phyloP scores from a whole-genome alignment of 2,797 vertebrate genomes.

The Platyrinchus mystaceus region DNA sequence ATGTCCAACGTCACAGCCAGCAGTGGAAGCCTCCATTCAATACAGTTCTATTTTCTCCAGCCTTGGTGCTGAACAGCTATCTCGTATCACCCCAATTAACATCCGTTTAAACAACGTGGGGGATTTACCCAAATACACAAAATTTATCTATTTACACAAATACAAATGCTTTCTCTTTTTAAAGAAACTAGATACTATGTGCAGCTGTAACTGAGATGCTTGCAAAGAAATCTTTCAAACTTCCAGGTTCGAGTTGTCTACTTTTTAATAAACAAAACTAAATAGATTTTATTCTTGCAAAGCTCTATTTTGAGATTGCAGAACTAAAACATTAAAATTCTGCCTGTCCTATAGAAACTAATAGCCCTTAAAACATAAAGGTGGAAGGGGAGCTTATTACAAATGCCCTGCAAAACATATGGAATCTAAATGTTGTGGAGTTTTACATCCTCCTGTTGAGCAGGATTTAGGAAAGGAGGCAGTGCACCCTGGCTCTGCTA shows the following conservation, averaged over 20 bases:
- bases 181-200: not conserved
- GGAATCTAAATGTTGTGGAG: not conserved
- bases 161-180: not conserved
- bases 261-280: not conserved
- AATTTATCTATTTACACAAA: not conserved
- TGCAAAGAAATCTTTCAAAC: not conserved
- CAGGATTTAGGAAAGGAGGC: not conserved
- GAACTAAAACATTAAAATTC: not conserved
- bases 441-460: not conserved
- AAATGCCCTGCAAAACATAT: not conserved
- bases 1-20: not conserved
- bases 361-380: not conserved
- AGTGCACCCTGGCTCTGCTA: not conserved
- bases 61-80: not conserved
- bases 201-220: not conserved
- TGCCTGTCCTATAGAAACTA: not conserved
- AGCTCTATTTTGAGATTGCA: not conserved
- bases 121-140: not conserved
- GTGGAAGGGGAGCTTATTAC: accelerated
- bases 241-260: not conserved
- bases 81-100: not conserved
- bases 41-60: not conserved
- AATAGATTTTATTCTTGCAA: not conserved
- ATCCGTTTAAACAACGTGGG: not conserved
- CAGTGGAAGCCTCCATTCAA: not conserved